phyloP scores from a whole-genome alignment of 2,113 vertebrate species.

The Nannospalax galili region DNA sequence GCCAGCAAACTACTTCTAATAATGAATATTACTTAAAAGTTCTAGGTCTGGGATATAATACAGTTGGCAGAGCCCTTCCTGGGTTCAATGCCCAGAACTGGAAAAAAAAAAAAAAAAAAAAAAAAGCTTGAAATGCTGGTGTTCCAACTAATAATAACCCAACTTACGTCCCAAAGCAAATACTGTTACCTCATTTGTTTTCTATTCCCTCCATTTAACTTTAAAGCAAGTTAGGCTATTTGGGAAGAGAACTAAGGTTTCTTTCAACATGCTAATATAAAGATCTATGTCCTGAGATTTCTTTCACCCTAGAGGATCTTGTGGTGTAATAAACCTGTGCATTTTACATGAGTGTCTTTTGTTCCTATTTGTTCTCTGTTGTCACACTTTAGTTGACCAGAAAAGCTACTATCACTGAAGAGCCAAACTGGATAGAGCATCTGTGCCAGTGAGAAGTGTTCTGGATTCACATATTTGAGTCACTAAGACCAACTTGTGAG shows the following conservation, averaged over 20 bases:
- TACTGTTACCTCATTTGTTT: not conserved
- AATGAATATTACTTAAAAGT: not conserved
- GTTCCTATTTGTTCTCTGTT: not conserved
- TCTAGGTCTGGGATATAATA: too few relatives aligned
- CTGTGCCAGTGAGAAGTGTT: not conserved
- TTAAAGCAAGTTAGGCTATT: not conserved
- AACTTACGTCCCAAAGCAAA: not conserved
- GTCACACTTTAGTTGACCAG: not conserved
- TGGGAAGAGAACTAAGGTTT: not conserved
- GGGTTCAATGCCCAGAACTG: not conserved
- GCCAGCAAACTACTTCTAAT: not conserved
- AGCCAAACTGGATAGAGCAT: not conserved
- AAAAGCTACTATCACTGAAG: not conserved
- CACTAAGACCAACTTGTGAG: not conserved
- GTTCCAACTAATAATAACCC: not conserved
- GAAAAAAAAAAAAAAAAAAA: not conserved
- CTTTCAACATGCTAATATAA: not conserved
- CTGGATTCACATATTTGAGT: not conserved
- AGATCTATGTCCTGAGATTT: not conserved
- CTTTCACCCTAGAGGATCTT: not conserved
- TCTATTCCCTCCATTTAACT: not conserved
- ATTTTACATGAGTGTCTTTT: not conserved
- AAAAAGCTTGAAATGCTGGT: not conserved
- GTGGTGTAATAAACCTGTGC: not conserved
- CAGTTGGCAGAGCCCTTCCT: not conserved